Evolutionary conservation across 2,797 vertebrate species (phyloP), one percentile per base, ranked within the genome.

Genomic region (Dryobates pubescens): DNA sequence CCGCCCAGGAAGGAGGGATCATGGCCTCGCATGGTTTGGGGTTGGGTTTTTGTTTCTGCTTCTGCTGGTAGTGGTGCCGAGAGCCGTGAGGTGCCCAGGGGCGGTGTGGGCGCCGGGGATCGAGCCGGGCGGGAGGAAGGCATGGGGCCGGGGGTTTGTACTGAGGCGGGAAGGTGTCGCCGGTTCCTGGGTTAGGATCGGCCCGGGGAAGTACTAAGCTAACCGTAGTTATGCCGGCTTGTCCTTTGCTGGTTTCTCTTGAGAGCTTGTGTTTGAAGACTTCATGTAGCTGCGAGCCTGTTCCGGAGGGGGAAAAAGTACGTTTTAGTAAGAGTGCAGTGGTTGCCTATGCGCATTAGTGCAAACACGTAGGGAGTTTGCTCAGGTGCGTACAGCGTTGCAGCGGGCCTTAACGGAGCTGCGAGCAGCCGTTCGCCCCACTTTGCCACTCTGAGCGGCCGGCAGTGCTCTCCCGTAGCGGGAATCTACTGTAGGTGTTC

Each of bases 331-430:
- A 34, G 17, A 0, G 69, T 9, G 62, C 12, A 17, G 49, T 9
- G 61, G 1, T 9, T 0, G 68, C 7, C 0, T 3, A 61, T 3
- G 57, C 10, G 34, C 4, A 7, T 3, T 3, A 2, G 14, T 11
- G 56, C 57, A 2, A 3, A 7, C 9, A 53, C 3, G 26, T 1
- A 2, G 13, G 1, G 38, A 29, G 59, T 14, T 8, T 1, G 51
- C 8, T 3, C 7, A 0, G 6, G 38, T 5, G 38, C 17, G 16
- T 11, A 2, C 34, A 4, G 26, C 2, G 51, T 22, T 36, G 4
- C 18, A 6, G 56, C 11, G 10, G 32, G 29, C 41, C 51, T 7
- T 7, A 2, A 2, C 1, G 19, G 30, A 15, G 54, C 29, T 15
- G 1, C 27, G 16, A 30, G 59, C 34, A 4, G 57, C 26, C 19